A percentile compares a stretch with the other conserved stretches of the same genome.
Conservation (phyloP, 2,888 invertebrate species). For the Apamea epomidion region DNA sequence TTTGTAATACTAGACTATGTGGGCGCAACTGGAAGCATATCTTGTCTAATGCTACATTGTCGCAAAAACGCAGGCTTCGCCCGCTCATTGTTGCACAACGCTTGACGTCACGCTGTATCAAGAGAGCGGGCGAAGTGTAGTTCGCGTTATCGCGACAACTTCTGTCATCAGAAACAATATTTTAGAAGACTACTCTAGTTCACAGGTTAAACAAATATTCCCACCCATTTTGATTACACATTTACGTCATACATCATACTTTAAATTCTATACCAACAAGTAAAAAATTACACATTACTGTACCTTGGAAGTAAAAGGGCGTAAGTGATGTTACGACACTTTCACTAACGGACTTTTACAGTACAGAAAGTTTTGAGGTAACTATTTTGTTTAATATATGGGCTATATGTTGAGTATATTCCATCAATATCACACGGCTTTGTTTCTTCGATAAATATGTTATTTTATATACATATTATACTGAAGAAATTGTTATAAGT, state of each 20-base stretch:
- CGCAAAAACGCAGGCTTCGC: background rate
- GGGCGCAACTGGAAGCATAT: background rate
- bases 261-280: constrained; percentile 30
- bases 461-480: constrained; percentile 55
- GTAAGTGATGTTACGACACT: background rate
- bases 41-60: background rate
- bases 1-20: background rate
- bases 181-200: background rate
- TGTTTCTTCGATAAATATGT: constrained; percentile 69
- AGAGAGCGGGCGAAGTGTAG: background rate
- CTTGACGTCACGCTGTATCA: background rate
- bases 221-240: constrained; percentile 12
- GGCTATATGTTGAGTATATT: constrained; percentile 73
- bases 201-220: constrained; percentile 48
- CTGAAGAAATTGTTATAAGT: constrained; percentile 41
- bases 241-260: constrained; percentile 25
- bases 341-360: constrained; percentile 13
- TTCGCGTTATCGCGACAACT: background rate
- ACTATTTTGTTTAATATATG: constrained; percentile 75
- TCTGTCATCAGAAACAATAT: background rate
- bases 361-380: constrained; percentile 73
- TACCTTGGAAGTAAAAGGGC: constrained; percentile 18
- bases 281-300: constrained; percentile 31
- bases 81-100: background rate
- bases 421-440: constrained; percentile 81